Evolutionary conservation across 2,797 vertebrate species (phyloP).

Genomic region (Platalea minor): DNA sequence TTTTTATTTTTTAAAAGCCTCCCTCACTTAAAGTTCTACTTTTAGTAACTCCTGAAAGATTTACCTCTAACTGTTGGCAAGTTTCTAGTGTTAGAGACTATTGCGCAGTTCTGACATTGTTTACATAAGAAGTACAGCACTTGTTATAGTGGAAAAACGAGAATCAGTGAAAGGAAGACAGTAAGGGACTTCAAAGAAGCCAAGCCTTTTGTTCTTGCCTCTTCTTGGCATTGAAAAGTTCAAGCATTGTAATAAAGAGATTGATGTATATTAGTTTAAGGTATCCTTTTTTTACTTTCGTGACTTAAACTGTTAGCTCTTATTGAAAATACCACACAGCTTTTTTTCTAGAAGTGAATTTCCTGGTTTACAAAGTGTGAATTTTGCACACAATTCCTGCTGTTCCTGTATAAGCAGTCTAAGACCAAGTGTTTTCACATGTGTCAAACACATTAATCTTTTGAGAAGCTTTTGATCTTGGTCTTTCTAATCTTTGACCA

Average conservation of each 20-base stretch:
- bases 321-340: background rate
- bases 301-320: background rate
- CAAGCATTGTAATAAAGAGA: background rate
- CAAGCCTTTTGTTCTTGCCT: background rate
- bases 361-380: background rate
- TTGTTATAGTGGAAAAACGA: background rate
- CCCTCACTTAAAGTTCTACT: background rate
- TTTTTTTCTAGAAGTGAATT: background rate
- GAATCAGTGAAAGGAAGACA: background rate
- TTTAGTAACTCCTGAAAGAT: background rate
- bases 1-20: background rate
- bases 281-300: background rate
- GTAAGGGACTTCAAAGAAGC: background rate
- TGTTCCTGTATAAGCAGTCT: background rate
- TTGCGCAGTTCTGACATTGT: background rate
- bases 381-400: background rate
- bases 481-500: background rate
- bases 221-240: background rate
- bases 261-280: background rate
- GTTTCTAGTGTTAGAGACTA: background rate
- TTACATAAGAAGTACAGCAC: background rate
- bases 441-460: background rate
- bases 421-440: background rate
- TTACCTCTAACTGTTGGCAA: background rate
- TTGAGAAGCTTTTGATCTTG: background rate